A percentile compares a stretch with the other conserved stretches of the same genome.
Conservation (phyloP, 2,797 vertebrate species). For the Microhierax caerulescens region DNA sequence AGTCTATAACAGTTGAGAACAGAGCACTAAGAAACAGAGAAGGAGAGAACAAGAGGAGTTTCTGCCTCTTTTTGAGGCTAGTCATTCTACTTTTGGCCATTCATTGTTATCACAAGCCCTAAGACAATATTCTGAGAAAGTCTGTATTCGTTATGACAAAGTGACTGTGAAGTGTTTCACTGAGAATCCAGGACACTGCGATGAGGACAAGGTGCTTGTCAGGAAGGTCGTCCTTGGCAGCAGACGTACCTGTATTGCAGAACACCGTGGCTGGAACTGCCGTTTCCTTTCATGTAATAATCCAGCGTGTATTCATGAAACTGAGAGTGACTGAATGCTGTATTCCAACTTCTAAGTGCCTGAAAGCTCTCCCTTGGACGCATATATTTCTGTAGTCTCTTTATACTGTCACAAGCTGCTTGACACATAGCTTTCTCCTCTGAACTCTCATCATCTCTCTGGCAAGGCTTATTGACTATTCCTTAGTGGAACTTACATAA, state of each 20-base stretch:
- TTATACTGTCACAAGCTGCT: constrained; percentile 27
- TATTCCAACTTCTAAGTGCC: background rate
- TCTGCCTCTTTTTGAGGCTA: background rate
- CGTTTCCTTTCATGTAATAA: constrained; percentile 20
- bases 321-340: background rate
- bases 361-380: constrained; percentile 19
- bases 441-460: constrained; percentile 16
- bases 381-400: constrained; percentile 24
- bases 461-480: constrained; percentile 35
- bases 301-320: background rate
- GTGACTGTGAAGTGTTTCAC: background rate
- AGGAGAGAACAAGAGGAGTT: background rate
- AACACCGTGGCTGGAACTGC: background rate
- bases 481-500: background rate
- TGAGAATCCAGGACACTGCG: background rate
- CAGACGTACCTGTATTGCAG: background rate
- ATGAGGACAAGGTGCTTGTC: background rate
- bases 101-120: background rate
- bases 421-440: constrained; percentile 16
- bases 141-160: background rate
- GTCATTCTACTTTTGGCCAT: background rate
- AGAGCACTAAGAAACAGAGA: background rate
- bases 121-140: constrained; percentile 5
- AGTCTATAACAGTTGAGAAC: background rate
- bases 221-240: background rate